Conservation (phyloP, 2,888 invertebrate species). For the Philonicus albiceps region DNA sequence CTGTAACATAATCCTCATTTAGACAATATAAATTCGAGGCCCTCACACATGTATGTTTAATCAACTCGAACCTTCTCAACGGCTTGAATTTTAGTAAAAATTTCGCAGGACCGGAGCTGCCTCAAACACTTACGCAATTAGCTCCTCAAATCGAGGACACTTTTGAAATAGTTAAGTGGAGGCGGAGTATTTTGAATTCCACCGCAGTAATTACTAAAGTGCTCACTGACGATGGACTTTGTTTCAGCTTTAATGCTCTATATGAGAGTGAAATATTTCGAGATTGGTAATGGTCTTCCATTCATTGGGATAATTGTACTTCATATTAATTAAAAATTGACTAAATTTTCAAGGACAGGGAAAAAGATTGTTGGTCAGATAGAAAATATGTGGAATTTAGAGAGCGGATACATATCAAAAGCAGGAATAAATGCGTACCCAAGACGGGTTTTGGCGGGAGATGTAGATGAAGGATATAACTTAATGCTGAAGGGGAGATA, state of each 20-base stretch:
- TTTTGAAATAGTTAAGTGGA: background rate
- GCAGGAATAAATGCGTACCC: background rate
- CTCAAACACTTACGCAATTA: background rate
- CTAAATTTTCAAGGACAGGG: background rate
- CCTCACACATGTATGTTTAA: background rate
- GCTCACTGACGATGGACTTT: background rate
- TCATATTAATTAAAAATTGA: background rate
- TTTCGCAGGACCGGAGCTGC: background rate
- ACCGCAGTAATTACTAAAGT: background rate
- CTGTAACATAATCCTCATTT: background rate
- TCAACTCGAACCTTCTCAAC: background rate
- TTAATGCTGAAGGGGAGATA: background rate
- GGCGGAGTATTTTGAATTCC: slow-evolving; percentile 47
- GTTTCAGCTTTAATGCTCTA: background rate
- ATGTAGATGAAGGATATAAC: background rate
- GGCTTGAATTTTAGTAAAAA: background rate
- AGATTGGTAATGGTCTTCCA: background rate
- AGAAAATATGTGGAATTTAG: background rate
- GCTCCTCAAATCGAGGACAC: background rate
- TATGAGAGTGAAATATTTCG: background rate
- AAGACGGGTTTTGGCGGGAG: background rate
- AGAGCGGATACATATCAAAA: background rate
- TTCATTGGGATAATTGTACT: background rate
- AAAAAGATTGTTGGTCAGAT: background rate
- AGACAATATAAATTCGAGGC: background rate